phyloP scores from a whole-genome alignment of 2,888 invertebrate genomes.

The Corythucha ciliata region DNA sequence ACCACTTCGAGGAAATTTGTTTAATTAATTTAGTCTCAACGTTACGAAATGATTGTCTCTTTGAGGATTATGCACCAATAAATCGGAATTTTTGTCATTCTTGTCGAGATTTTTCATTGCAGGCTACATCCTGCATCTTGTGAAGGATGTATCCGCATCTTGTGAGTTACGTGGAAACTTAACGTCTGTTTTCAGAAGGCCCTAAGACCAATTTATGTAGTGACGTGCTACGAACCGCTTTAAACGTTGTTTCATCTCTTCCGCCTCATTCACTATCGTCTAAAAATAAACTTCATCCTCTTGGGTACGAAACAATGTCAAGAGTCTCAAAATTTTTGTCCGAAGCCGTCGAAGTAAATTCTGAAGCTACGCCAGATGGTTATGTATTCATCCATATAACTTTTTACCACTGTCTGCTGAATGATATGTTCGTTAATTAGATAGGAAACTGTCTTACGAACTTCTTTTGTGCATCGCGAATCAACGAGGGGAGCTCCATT shows the following conservation, averaged over 20 bases:
- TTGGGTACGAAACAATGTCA: conserved; percentile 47
- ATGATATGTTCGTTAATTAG: conserved; percentile 26
- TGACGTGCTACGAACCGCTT: conserved; percentile 50
- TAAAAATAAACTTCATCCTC: conserved; percentile 48
- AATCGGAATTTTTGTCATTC: too few species aligned
- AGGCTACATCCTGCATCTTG: too few species aligned
- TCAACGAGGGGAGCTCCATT: conserved; percentile 51
- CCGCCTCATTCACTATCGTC: conserved; percentile 52
- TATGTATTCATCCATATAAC: not conserved
- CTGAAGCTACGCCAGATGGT: conserved; percentile 45
- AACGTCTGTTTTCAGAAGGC: conserved; percentile 35
- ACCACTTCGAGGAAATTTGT: too few species aligned
- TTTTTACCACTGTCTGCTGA: not conserved
- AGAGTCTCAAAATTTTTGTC: conserved; percentile 49
- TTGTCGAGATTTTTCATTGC: too few species aligned
- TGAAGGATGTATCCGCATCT: too few species aligned
- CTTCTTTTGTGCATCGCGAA: conserved; percentile 49
- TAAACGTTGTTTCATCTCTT: conserved; percentile 47
- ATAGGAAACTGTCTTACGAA: conserved; percentile 45
- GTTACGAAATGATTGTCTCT: too few species aligned
- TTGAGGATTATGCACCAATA: too few species aligned
- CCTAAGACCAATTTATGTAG: conserved; percentile 45
- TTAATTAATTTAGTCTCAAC: too few species aligned
- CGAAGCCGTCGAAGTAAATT: conserved; percentile 45
- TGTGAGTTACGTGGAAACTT: too few species aligned